Evolutionary conservation across 2,888 invertebrate genomes (phyloP).

Genomic region (Orthonevra nobilis): DNA sequence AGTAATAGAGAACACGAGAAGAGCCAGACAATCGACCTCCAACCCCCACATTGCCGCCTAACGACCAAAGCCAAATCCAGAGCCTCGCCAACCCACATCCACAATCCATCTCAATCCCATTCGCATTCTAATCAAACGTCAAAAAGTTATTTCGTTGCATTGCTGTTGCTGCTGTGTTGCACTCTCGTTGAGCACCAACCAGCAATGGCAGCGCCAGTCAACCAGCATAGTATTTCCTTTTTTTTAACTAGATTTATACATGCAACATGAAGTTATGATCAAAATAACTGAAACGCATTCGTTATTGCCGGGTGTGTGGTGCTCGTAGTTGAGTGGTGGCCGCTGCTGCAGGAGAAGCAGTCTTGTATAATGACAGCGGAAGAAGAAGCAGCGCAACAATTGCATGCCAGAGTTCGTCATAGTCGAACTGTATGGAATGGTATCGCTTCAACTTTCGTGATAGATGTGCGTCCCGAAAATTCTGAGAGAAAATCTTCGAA

Average conservation of each 20-base stretch:
- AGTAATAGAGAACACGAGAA: constrained; percentile 61
- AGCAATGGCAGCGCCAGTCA: constrained; percentile 25
- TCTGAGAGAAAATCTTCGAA: too few species aligned
- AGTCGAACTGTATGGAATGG: too few species aligned
- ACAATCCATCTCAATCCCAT: constrained; percentile 46
- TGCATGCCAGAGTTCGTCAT: too few species aligned
- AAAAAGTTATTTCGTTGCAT: constrained; percentile 56
- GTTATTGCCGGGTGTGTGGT: constrained; percentile 33
- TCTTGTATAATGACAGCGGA: constrained; percentile 44
- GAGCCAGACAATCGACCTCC: constrained; percentile 70
- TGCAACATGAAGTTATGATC: constrained; percentile 60
- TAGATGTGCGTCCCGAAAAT: background rate
- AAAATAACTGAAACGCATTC: constrained; percentile 56
- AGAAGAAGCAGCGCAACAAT: constrained; percentile 17
- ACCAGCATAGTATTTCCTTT: constrained; percentile 11
- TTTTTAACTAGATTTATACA: constrained; percentile 44
- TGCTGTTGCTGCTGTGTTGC: constrained; percentile 41
- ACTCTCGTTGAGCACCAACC: constrained; percentile 14
- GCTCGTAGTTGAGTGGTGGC: constrained; percentile 33
- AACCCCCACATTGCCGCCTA: constrained; percentile 61
- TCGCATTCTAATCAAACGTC: constrained; percentile 69
- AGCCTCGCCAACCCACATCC: constrained; percentile 5
- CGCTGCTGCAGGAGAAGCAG: constrained; percentile 21
- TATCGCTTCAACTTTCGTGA: too few species aligned
- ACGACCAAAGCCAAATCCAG: constrained; percentile 18